Base-by-base conservation (phyloP, 2,888 invertebrate species). In the Erebia aethiops region DNA sequence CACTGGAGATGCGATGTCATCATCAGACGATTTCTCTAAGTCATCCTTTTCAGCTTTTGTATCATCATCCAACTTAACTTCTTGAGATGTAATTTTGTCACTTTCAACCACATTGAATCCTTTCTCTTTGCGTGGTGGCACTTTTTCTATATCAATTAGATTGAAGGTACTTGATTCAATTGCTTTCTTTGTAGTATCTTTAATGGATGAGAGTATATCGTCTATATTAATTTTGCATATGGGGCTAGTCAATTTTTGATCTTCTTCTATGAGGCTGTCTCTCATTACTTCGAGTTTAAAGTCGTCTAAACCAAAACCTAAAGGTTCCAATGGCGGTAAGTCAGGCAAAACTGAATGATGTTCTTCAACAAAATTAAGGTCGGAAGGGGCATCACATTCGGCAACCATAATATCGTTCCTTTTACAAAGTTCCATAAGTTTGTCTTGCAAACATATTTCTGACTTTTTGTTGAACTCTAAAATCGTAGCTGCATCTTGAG, bases 11-110 rank as follows among this genome's bases (percentile, higher is more conserved):
- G 89, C 83, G 72, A 90, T 93, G 72, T 95, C 94, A 67, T 95
- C 95, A 74, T 95, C 95, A 0, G 94, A 94, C 0, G 94, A 94
- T 78, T 94, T 94, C 72, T 94, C 94, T 82, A 92, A 84, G 73
- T 85, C 83, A 64, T 87, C 88, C 73, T 84, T 86, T 43, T 84
- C 86, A 13, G 77, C 75, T 71, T 86, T 89, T 5, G 75, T 66
- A n/a, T 89, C 89, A 57, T 89, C 91, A 51, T 92, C 90, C 52
- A 89, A 81, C 74, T 88, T 87, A 1, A 92, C 84, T 72, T 91
- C 91, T 73, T 87, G 88, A 10, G 88, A 85, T 54, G 84, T 91
- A 75, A 91, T 91, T 79, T 89, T 91, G 77, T 90, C 88, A 68
- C 84, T 87, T 75, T 91, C 88, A 51, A 92, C 83, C 52, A 92